Evolutionary conservation across 2,113 vertebrate species (phyloP), one percentile per base, ranked within the genome.

Genomic region (Lucifuga dentata): DNA sequence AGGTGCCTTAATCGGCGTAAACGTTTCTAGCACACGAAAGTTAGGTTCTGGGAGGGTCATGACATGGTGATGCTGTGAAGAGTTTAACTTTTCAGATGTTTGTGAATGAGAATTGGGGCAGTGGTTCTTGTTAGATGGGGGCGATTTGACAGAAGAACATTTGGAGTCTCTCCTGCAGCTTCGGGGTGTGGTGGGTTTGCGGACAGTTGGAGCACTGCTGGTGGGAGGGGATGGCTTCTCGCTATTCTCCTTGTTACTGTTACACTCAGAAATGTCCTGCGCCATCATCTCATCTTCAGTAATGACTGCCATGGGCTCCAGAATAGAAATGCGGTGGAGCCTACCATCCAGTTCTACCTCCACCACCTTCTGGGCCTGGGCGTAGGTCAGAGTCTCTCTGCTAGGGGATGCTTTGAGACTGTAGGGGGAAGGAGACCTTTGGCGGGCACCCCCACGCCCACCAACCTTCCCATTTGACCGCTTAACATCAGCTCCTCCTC

Each of bases 191-290:
- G 90, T 73, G 0, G 93, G 35, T 71, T 95, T 96, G 73, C 93
- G 94, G 0, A 90, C 89, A 41, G 93, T 93, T 76, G 91, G 95
- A 1, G 91, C 90, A 46, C 92, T 92, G 59, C 92, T 93, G 53
- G 93, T 84, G 41, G 93, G 89, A 41, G 93, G 86, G 2, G 94
- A 89, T 39, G 95, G 91, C 85, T 95, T 95, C 81, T 99, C 97
- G 0, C 95, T 98, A 88, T 99, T 99, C 75, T 99, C 97, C 85
- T 99, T 99, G 91, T 99, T 99, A 88, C 97, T 98, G 73, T 98
- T 99, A 87, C 97, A 98, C 81, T 99, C 97, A 0, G 92, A 95
- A 77, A 98, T 96, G 79, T 99, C 98, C 92, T 99, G 95, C 56
- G 97, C 98, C 0, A 93, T 98, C 89, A 98, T 92, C 67, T 98